These are phyloP conservation scores for Tenthredo distinguenda DNA, from an alignment of 2,888 invertebrate genomes.

Conservation along the genomic window DNA sequence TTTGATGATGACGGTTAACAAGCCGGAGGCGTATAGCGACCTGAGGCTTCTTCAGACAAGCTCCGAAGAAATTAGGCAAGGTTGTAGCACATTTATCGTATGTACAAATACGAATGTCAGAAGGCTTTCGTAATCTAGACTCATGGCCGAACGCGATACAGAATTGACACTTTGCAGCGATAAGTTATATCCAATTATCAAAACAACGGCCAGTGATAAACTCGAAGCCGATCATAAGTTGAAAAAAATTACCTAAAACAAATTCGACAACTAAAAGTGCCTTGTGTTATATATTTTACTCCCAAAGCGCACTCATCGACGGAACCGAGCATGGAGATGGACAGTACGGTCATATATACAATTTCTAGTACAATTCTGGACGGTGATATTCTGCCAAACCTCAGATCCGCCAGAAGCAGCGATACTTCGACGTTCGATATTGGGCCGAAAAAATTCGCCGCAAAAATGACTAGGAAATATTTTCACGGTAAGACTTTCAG, in stretches of 20 bases:
- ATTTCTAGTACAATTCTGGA: not conserved
- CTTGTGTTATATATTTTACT: not conserved
- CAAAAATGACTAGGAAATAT: not conserved
- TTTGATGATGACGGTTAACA: not conserved
- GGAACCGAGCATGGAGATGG: conserved; percentile 11
- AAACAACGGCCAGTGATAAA: not conserved
- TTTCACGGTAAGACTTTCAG: conserved; percentile 13
- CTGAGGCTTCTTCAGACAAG: not conserved
- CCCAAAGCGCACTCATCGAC: not conserved
- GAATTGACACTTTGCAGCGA: not conserved
- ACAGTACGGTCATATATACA: not conserved
- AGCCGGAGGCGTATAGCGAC: not conserved
- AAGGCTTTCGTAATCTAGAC: conserved; percentile 4
- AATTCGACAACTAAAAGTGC: not conserved
- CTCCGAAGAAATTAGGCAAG: not conserved
- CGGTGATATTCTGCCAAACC: not conserved
- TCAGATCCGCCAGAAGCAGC: not conserved
- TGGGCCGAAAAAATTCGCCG: not conserved
- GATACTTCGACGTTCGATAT: conserved; percentile 21
- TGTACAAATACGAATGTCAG: not conserved
- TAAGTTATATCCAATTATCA: not conserved
- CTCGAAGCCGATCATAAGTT: not conserved
- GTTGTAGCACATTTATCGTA: not conserved
- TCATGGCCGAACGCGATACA: not conserved
- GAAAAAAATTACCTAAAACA: not conserved